A percentile compares a stretch with the other conserved stretches of the same genome.
These are phyloP conservation scores for Zelleria hepariella DNA, from an alignment of 2,888 invertebrate species.

Conservation along the genomic window DNA sequence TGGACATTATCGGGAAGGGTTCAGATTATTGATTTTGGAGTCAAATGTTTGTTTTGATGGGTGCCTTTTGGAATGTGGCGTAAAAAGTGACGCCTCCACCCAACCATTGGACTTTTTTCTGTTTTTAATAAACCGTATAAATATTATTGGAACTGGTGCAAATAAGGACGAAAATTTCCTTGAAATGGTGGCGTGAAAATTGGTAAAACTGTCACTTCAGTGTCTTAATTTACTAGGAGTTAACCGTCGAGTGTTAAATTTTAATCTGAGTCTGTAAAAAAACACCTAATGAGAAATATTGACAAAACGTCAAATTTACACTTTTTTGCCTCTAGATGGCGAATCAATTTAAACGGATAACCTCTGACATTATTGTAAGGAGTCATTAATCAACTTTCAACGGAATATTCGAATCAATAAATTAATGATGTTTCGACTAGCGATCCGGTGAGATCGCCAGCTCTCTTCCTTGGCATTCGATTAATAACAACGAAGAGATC, in stretches of 20 bases:
- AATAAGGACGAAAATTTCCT: too few relatives aligned
- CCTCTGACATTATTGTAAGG: background rate
- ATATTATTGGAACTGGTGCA: background rate
- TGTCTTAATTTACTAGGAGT: too few relatives aligned
- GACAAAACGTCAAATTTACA: too few relatives aligned
- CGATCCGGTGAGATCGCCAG: background rate
- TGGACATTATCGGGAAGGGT: conserved; percentile 58
- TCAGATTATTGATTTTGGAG: conserved; percentile 59
- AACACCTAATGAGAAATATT: too few relatives aligned
- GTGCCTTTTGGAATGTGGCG: conserved; percentile 30
- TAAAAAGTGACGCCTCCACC: conserved; percentile 17
- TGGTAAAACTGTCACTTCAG: too few relatives aligned
- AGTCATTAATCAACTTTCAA: conserved; percentile 1
- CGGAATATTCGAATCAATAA: conserved; percentile 1
- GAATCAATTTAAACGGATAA: background rate
- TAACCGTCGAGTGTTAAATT: too few relatives aligned
- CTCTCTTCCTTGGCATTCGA: conserved; percentile 20
- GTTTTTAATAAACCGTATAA: background rate
- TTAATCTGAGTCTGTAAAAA: too few relatives aligned
- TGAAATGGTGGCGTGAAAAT: too few relatives aligned
- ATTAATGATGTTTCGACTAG: conserved; percentile 3
- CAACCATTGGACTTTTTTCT: background rate
- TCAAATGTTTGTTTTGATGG: conserved; percentile 58
- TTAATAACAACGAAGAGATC: conserved; percentile 33
- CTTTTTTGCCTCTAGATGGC: background rate